Evolutionary conservation across 2,888 invertebrate genomes (phyloP).

Genomic region (Orthonychiurus folsomi): DNA sequence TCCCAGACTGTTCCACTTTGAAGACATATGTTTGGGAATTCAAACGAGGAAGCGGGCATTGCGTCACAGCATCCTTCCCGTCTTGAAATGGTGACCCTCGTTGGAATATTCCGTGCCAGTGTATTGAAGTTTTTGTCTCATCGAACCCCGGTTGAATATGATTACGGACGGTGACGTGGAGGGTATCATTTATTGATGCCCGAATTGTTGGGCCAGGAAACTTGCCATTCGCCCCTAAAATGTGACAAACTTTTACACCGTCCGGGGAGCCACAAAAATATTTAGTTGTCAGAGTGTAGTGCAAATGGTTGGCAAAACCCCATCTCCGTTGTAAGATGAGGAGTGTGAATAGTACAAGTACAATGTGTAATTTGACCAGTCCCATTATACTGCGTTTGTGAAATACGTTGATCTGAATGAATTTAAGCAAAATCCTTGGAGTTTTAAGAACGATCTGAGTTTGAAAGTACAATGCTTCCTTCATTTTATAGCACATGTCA

Average conservation of each 20-base stretch:
- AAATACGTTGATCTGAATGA: no score
- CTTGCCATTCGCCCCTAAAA: constrained; percentile 1
- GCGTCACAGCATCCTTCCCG: constrained; percentile 6
- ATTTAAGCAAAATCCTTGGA: no score
- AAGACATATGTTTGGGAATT: constrained; percentile 1
- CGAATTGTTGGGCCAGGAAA: constrained; percentile 10
- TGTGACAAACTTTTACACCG: background rate
- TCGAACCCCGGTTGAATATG: background rate
- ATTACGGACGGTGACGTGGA: constrained; percentile 4
- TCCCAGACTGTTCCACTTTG: constrained; percentile 12
- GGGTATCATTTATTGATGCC: constrained; percentile 11
- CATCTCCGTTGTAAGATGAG: no score
- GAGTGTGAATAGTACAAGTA: no score
- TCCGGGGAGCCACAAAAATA: constrained; percentile 6
- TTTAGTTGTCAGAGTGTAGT: background rate
- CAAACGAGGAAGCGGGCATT: background rate
- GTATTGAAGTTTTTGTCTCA: constrained; percentile 11
- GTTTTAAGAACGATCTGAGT: no score
- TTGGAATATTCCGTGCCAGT: constrained; percentile 30
- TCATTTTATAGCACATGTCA: no score
- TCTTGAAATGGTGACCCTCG: constrained; percentile 7
- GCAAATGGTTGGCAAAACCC: background rate
- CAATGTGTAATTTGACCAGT: no score
- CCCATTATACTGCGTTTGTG: no score
- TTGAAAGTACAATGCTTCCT: no score